These are phyloP conservation scores for Brachyhypopomus gauderio DNA, from an alignment of 2,113 vertebrate species.

Conservation along the genomic window DNA sequence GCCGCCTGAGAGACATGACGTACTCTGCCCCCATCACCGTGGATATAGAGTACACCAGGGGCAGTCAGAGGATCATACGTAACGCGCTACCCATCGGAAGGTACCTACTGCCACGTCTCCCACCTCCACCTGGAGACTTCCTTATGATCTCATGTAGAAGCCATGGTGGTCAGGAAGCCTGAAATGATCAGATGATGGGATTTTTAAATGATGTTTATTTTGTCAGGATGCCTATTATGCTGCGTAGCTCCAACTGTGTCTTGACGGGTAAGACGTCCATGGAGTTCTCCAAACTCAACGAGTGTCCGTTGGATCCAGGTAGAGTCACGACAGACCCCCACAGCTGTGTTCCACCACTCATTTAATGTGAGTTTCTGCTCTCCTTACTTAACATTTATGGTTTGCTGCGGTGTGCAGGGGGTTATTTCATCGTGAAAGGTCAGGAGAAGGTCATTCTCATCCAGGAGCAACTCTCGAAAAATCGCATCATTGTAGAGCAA, in stretches of 20 bases:
- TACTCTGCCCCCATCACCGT: conserved; percentile 96
- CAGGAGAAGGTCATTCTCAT: conserved; percentile 98
- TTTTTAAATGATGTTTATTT: neutral
- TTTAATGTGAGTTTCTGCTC: neutral
- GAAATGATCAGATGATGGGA: neutral
- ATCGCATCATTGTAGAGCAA: conserved; percentile 97
- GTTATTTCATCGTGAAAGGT: conserved; percentile 98
- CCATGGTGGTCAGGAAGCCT: too few relatives aligned
- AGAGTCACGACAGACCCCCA: neutral
- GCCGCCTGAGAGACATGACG: conserved; percentile 95
- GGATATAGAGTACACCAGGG: conserved; percentile 95
- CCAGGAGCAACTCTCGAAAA: conserved; percentile 98
- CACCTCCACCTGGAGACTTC: too few relatives aligned
- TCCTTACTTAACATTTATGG: neutral
- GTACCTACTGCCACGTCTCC: conserved; percentile 62
- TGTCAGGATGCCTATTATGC: conserved; percentile 96
- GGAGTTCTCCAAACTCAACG: conserved; percentile 95
- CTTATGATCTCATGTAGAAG: too few relatives aligned
- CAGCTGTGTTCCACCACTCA: neutral
- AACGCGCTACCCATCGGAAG: conserved; percentile 94
- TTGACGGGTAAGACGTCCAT: conserved; percentile 92
- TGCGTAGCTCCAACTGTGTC: conserved; percentile 96
- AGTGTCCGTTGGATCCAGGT: conserved; percentile 98
- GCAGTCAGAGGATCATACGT: conserved; percentile 97
- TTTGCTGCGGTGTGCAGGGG: conserved; percentile 73